Evolutionary conservation across 2,113 vertebrate species (phyloP).

Genomic region (Synodontis membranacea): DNA sequence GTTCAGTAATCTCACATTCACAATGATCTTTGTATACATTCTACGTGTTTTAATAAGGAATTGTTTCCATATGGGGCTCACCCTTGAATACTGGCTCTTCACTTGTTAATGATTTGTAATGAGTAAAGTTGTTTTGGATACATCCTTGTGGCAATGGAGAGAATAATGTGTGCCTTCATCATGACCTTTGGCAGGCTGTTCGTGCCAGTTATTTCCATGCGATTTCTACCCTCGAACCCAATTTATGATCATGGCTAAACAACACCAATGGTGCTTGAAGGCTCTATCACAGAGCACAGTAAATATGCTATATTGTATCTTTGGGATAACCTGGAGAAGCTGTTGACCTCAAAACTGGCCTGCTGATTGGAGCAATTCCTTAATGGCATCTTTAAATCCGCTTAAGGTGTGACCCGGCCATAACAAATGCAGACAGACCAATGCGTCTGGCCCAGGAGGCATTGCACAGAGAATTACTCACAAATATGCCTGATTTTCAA

Average conservation of each 20-base stretch:
- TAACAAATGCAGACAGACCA: conserved; percentile 14
- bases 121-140: conserved; percentile 1
- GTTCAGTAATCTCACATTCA: neutral
- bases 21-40: neutral
- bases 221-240: neutral
- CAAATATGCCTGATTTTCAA: neutral
- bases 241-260: conserved; percentile 8
- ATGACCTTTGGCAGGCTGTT: conserved; percentile 15
- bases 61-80: neutral
- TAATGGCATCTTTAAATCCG: neutral
- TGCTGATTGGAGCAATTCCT: neutral
- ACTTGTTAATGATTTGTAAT: conserved; percentile 9
- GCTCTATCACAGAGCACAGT: neutral
- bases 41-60: neutral
- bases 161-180: conserved; percentile 27
- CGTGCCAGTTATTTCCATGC: neutral
- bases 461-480: conserved; percentile 7
- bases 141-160: conserved; percentile 7
- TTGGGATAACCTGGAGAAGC: neutral
- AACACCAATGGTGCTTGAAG: neutral
- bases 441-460: neutral
- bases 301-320: conserved; percentile 1
- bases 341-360: neutral
- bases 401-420: neutral
- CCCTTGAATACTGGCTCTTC: conserved; percentile 22